Percentiles rank a stretch among this genome's conserved stretches.
Evolutionary conservation across 2,113 vertebrate genomes (phyloP).

Genomic region (Lepisosteus oculatus): DNA sequence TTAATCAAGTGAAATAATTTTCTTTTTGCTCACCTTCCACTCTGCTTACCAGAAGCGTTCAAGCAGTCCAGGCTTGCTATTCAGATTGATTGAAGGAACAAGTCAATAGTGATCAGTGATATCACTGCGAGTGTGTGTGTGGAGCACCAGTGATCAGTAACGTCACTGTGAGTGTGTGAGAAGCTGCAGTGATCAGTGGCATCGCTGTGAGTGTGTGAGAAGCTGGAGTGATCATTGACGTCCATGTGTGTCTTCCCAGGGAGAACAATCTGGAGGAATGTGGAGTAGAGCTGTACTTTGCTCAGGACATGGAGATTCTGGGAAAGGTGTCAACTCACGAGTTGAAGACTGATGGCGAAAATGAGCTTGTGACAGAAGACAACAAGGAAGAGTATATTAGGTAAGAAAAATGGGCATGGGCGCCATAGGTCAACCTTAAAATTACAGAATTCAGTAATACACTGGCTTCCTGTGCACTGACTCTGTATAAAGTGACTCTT

Average conservation of each 20-base stretch:
- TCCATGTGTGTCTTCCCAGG: constrained; percentile 47
- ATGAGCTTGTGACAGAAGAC: constrained; percentile 87
- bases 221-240: not conserved
- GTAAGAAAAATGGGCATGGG: constrained; percentile 44
- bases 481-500: no score
- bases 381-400: constrained; percentile 98
- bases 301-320: constrained; percentile 98
- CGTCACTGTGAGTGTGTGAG: constrained; percentile 15
- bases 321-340: constrained; percentile 94
- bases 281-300: constrained; percentile 92
- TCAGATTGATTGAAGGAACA: no score
- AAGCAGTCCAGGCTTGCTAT: no score
- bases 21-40: no score
- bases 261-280: constrained; percentile 95
- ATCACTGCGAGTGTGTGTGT: constrained; percentile 16
- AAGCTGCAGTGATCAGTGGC: not conserved
- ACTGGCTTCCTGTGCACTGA: no score
- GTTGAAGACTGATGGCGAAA: constrained; percentile 90
- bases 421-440: no score
- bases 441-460: no score
- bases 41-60: no score
- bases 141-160: not conserved
- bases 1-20: no score
- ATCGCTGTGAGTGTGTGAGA: constrained; percentile 16
- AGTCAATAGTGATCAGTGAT: not conserved